Conservation (phyloP, 2,113 vertebrate species). For the Malaclemys terrapin region DNA sequence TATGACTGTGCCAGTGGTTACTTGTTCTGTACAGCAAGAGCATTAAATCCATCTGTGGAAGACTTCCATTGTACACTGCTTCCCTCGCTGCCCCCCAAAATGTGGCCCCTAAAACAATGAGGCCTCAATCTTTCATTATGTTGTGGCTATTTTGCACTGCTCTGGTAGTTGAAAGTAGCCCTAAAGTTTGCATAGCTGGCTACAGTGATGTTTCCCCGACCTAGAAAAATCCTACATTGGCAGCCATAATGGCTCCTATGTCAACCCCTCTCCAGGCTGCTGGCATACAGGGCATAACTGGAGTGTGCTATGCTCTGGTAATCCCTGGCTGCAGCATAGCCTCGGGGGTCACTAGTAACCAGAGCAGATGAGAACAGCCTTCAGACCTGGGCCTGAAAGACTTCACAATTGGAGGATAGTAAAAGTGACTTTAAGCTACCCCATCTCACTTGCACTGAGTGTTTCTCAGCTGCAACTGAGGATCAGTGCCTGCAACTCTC, state of each 20-base stretch:
- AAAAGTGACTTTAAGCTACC: neutral
- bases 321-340: neutral
- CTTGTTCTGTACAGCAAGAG: no score
- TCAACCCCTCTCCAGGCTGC: neutral
- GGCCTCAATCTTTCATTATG: neutral
- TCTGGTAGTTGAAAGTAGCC: neutral
- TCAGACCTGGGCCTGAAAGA: neutral
- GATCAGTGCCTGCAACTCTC: no score
- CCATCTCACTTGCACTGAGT: neutral
- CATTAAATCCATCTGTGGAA: no score
- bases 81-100: neutral
- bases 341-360: neutral
- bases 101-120: neutral
- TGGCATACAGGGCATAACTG: neutral
- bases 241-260: neutral
- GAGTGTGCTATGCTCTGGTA: neutral
- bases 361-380: neutral
- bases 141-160: neutral
- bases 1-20: neutral
- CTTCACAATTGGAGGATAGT: no score
- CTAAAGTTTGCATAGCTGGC: neutral
- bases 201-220: neutral
- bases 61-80: no score
- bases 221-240: no score
- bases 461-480: neutral